Base-by-base conservation (phyloP, 64 coral and sea anemone species). In the Stichodactyla mertensii region DNA sequence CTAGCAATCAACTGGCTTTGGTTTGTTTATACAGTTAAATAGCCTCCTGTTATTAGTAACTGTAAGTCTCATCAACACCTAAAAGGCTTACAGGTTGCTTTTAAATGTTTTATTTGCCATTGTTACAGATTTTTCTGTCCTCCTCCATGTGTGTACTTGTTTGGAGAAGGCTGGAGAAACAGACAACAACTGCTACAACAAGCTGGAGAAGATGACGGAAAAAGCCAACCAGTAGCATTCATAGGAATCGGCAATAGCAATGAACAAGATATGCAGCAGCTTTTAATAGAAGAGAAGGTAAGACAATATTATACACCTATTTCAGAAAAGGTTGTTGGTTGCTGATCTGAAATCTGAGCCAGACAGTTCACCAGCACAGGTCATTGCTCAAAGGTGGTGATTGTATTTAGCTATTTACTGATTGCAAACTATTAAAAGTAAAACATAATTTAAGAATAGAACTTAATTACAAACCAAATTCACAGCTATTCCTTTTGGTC, bases 271-370 rank as follows among this genome's bases (percentile, higher is more conserved):
- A 92, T 95, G 88, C 96, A 99, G 64, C 96, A 99, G 54, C 88
- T 99, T 8, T 55, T 94, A 16, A 99, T 99, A 57, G 90, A 99
- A 84, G 97, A 99, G 9, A 99, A 99, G 88, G 97, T 95, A 77
- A 45, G 86, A 52, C n/a, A 45, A 22, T 13, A 69, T 77, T 26
- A 77, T 87, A 7, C 13, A 61, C 0, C 19, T n/a, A 22, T n/a
- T 66, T 45, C 36, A 45, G 3, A 45, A 45, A 45, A 45, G 36
- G 36, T 45, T 45, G 36, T 45, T 45, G 36, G 36, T 45, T 45
- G 36, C 36, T 45, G 36, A 45, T 45, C 36, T 45, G 36, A 45
- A 45, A 45, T 45, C 36, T 45, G 36, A 45, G 36, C 36, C 36
- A 45, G 36, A 45, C 36, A 45, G 3, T 45, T 45, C 36, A 45